Percentiles rank a stretch among this genome's conserved stretches.
phyloP scores from a whole-genome alignment of 2,113 vertebrate species.

The Serilophus lunatus region DNA sequence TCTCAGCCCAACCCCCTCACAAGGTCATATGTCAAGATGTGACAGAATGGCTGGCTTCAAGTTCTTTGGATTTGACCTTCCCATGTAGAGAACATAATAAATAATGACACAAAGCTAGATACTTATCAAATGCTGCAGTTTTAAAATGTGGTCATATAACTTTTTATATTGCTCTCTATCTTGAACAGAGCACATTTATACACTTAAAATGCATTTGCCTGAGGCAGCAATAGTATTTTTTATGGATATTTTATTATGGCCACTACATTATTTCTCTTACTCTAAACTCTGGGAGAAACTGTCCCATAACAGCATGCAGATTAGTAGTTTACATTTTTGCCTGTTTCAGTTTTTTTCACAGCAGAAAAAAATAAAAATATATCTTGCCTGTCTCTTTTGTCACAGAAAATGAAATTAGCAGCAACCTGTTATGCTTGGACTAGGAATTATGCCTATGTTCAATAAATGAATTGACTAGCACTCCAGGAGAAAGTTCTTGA shows the following conservation, averaged over 20 bases:
- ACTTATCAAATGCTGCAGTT: not conserved
- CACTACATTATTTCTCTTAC: not conserved
- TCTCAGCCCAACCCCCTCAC: not conserved
- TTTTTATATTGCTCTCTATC: not conserved
- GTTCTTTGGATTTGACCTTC: slow-evolving; percentile 4
- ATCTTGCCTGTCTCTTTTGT: not conserved
- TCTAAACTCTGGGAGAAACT: not conserved
- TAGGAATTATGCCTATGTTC: not conserved
- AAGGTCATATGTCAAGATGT: not conserved
- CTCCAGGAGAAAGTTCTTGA: not conserved
- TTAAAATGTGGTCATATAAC: not conserved
- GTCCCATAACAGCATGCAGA: not conserved
- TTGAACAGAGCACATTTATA: not conserved
- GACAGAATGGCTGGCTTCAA: not conserved
- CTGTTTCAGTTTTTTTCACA: not conserved
- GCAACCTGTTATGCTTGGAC: not conserved
- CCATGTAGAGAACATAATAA: not conserved
- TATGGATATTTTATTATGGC: not conserved
- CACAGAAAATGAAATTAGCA: not conserved
- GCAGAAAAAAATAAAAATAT: not conserved
- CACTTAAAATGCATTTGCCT: not conserved
- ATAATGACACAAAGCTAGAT: not conserved
- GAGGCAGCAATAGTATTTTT: not conserved
- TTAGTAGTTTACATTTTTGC: not conserved
- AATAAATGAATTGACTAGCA: not conserved